Base-by-base conservation (phyloP, 35 echinoderm and acorn worm genomes). In the Heliocidaris tuberculata region DNA sequence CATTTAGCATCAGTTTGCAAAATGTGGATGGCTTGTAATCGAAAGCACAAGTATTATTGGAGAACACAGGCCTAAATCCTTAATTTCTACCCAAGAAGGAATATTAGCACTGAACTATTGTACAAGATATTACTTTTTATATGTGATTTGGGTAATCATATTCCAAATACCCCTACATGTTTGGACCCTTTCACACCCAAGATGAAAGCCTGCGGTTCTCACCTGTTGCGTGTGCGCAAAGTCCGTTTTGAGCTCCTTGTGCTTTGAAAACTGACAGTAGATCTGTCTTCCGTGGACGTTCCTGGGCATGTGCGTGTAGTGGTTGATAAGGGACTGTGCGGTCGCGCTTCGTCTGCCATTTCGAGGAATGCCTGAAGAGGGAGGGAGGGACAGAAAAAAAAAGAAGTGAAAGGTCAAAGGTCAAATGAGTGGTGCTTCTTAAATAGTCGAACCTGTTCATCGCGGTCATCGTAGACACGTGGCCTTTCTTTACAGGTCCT, bases 261-360 rank as follows among this genome's bases (percentile, higher is more conserved):
- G 95, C 85, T 97, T 97, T 92, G 97, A 98, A 94, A 96, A 98
- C 96, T 98, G 97, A 31, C 97, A 96, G 96, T 97, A 98, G 48
- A 98, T 93, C 48, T 96, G 95, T 92, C 95, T 94, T 15, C 97
- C 97, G 21, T 95, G 88, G n/a, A 98, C 90, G 29, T 96, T 95
- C 5, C 92, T 95, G 50, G 95, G 85, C 32, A 98, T 94, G 85
- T 97, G 90, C 19, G 95, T 94, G 94, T 98, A 98, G 85, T 98
- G 97, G 50, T 97, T 94, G 21, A 98, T 95, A 95, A 98, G 94
- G 10, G 95, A 94, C 30, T 95, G 92, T 17, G 97, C 95, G 85
- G 95, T 87, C n/a, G 92, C n/a, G n/a, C 92, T 85, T 97, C 96
- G 86, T 98, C 95, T 31, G 95, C 95, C 88, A 98, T 94, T 92